Base-by-base conservation (phyloP, 2,113 vertebrate genomes). In the Rhea americana region DNA sequence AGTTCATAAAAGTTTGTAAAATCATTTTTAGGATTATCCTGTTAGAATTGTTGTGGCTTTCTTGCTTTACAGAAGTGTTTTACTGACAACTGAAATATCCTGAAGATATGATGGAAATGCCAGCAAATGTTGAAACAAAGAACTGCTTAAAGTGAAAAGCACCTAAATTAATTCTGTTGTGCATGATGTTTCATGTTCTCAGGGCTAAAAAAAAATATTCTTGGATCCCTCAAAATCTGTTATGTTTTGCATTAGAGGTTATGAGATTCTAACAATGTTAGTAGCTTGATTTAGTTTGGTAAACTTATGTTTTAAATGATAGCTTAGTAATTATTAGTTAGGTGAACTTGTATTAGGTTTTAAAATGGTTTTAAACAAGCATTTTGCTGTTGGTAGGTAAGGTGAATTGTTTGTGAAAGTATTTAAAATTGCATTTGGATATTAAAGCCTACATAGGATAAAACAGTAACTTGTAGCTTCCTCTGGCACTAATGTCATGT, bases 121-220 rank as follows among this genome's bases (percentile, higher is more conserved):
- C 63, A 93, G 74, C 73, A 93, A 67, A 72, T 93, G 86, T 83
- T 95, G 82, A 92, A 94, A 96, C 67, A 91, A 89, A 80, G 68
- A 90, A 77, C 88, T 90, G 92, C 86, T 96, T 97, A 93, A 92
- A 95, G 89, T 81, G 95, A 95, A 97, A 97, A 89, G 17, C 35
- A 86, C 62, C 75, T 71, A 58, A 90, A 73, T 82, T 93, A 63
- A 87, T 71, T 84, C 80, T 62, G 58, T 70, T 89, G 89, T 92
- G 63, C 70, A 75, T 89, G 56, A 81, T 82, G 76, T 63, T 62
- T 96, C 81, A 91, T 84, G 71, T 91, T 63, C 65, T 95, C 93
- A 78, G 53, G 11, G 32, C 74, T 95, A 65, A 75, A 94, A 82
- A 93, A 74, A 93, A 74, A 70, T 80, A 19, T 85, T 94, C 83